These are phyloP conservation scores for Bembecia ichneumoniformis DNA, from an alignment of 2,888 invertebrate species.

Conservation along the genomic window DNA sequence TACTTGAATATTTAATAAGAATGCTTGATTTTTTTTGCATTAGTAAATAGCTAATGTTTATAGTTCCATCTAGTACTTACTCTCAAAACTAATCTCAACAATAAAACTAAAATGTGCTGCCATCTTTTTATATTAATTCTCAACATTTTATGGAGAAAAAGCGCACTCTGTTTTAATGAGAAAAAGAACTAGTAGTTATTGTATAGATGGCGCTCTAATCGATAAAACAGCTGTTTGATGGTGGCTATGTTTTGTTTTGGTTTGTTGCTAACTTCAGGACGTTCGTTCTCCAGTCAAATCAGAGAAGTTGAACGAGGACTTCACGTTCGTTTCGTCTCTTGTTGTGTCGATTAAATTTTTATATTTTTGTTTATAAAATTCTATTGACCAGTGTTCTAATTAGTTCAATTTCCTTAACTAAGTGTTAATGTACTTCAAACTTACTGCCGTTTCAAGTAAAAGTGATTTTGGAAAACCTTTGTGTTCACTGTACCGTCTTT, in stretches of 20 bases:
- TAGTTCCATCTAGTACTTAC: background rate
- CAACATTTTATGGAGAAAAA: too few species aligned
- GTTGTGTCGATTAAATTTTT: conserved; percentile 26
- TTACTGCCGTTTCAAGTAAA: conserved; percentile 1
- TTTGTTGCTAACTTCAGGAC: conserved; percentile 42
- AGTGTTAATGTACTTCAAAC: conserved; percentile 7
- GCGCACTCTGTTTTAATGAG: too few species aligned
- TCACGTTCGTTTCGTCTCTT: conserved; percentile 30
- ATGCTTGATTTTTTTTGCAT: too few species aligned
- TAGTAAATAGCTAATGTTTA: background rate
- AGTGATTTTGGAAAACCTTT: conserved; percentile 11
- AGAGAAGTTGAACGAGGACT: conserved; percentile 26
- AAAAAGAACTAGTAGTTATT: too few species aligned
- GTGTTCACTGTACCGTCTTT: conserved; percentile 37
- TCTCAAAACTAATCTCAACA: background rate
- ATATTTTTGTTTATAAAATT: conserved; percentile 33
- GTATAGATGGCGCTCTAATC: conserved; percentile 19
- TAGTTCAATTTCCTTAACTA: conserved; percentile 15
- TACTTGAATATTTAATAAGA: background rate
- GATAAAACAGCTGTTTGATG: conserved; percentile 43
- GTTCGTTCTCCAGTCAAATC: conserved; percentile 18
- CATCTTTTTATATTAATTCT: background rate
- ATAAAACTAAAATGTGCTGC: background rate
- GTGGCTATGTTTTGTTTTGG: conserved; percentile 35
- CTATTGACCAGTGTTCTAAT: conserved; percentile 23